A percentile compares a stretch with the other conserved stretches of the same genome.
These are phyloP conservation scores for Argyresthia goedartella DNA, from an alignment of 2,888 invertebrate species.

Conservation along the genomic window DNA sequence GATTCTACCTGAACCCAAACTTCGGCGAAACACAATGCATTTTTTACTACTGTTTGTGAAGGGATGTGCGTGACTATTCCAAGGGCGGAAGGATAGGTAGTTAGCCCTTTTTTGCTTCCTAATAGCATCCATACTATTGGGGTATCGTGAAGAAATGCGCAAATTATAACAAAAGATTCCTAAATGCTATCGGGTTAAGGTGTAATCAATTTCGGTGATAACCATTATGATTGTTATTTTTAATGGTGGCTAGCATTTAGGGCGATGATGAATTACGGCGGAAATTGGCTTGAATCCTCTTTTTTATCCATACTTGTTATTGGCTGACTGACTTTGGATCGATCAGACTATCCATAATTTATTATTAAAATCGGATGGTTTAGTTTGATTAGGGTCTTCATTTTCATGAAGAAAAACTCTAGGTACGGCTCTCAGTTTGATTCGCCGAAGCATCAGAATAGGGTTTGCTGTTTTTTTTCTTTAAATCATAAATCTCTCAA, in stretches of 20 bases:
- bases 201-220: slow-evolving; percentile 9
- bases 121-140: slow-evolving; percentile 37
- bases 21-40: slow-evolving; percentile 34
- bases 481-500: too few species aligned
- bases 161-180: slow-evolving; percentile 26
- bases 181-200: slow-evolving; percentile 18
- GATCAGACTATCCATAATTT: too few species aligned
- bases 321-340: too few species aligned
- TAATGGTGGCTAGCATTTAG: not conserved
- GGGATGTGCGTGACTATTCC: slow-evolving; percentile 61
- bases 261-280: not conserved
- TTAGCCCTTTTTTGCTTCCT: slow-evolving; percentile 32
- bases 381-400: too few species aligned
- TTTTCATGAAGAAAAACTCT: too few species aligned
- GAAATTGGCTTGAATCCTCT: too few species aligned
- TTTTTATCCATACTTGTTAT: too few species aligned
- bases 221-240: not conserved
- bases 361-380: too few species aligned
- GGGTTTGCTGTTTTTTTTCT: too few species aligned
- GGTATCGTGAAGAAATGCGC: slow-evolving; percentile 46
- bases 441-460: too few species aligned
- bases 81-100: slow-evolving; percentile 64
- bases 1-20: slow-evolving; percentile 55
- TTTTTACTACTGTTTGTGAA: slow-evolving; percentile 42
- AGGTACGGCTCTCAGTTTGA: too few species aligned